Conservation (phyloP, 2,888 invertebrate species). For the Acanthoscelides obtectus region DNA sequence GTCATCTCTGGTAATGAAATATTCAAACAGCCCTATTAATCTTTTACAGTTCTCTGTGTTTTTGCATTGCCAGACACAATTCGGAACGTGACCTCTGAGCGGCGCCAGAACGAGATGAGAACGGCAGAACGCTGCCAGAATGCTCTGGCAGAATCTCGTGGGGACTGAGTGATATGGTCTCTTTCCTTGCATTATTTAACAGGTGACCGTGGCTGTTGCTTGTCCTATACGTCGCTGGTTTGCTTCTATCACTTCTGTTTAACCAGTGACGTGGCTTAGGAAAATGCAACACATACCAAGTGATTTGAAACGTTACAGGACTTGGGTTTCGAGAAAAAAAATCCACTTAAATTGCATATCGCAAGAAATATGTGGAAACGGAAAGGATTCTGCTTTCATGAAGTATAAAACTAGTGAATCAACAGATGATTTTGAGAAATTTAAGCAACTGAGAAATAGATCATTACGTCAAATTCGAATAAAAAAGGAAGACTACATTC, state of each 20-base stretch:
- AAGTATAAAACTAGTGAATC: no score
- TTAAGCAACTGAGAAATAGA: no score
- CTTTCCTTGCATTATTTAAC: slow-evolving; percentile 44
- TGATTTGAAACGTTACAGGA: no score
- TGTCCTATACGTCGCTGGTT: slow-evolving; percentile 29
- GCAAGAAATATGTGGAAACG: no score
- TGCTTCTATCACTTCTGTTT: slow-evolving; percentile 21
- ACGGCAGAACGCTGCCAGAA: slow-evolving; percentile 15
- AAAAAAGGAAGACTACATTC: no score
- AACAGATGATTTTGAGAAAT: no score
- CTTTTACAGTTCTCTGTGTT: slow-evolving; percentile 41
- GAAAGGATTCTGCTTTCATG: no score
- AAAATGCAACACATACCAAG: no score
- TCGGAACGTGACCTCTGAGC: slow-evolving; percentile 37
- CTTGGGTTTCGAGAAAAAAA: no score
- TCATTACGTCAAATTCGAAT: no score
- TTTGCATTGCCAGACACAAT: slow-evolving; percentile 46
- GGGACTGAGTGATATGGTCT: slow-evolving; percentile 42
- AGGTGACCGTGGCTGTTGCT: slow-evolving; percentile 36
- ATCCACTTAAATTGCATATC: no score
- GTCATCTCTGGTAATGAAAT: slow-evolving; percentile 43
- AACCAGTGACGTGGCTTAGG: not conserved
- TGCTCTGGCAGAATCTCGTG: slow-evolving; percentile 32
- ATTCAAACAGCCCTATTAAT: slow-evolving; percentile 47
- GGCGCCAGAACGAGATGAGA: slow-evolving; percentile 7